Evolutionary conservation across 2,797 vertebrate species (phyloP).

Genomic region (Gambusia yucatana): DNA sequence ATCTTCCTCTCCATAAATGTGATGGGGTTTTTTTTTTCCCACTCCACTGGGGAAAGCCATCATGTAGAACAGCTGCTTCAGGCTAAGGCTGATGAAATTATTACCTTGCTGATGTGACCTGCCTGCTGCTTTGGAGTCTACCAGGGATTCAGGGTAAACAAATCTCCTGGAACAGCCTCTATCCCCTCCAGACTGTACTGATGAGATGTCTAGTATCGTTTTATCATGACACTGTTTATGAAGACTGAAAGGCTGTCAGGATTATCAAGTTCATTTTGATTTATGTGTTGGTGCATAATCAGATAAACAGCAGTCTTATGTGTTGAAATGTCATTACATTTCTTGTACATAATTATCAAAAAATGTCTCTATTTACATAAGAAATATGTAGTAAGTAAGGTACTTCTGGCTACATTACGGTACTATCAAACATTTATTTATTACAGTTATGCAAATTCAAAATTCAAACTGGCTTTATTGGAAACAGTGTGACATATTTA

Average conservation of each 20-base stretch:
- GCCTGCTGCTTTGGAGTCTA: conserved; percentile 57
- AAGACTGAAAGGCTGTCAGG: conserved; percentile 8
- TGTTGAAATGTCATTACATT: background rate
- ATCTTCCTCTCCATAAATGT: conserved; percentile 27
- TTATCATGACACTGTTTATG: background rate
- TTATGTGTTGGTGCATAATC: background rate
- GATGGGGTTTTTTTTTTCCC: conserved; percentile 23
- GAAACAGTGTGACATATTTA: background rate
- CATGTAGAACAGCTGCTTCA: conserved; percentile 64
- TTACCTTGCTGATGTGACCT: conserved; percentile 60
- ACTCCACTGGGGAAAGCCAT: conserved; percentile 38
- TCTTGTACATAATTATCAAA: background rate
- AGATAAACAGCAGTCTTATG: background rate
- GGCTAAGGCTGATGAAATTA: conserved; percentile 56
- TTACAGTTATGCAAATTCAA: background rate
- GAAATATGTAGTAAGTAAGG: background rate
- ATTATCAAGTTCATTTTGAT: background rate
- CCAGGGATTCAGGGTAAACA: conserved; percentile 44
- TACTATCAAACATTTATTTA: background rate
- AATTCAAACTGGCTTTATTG: background rate
- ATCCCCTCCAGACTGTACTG: background rate
- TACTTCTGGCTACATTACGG: background rate
- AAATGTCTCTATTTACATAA: background rate
- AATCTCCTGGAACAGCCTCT: conserved; percentile 35
- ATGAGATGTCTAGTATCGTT: conserved; percentile 5